Evolutionary conservation across 2,888 invertebrate genomes (phyloP).

Genomic region (Caradrina kadenii): DNA sequence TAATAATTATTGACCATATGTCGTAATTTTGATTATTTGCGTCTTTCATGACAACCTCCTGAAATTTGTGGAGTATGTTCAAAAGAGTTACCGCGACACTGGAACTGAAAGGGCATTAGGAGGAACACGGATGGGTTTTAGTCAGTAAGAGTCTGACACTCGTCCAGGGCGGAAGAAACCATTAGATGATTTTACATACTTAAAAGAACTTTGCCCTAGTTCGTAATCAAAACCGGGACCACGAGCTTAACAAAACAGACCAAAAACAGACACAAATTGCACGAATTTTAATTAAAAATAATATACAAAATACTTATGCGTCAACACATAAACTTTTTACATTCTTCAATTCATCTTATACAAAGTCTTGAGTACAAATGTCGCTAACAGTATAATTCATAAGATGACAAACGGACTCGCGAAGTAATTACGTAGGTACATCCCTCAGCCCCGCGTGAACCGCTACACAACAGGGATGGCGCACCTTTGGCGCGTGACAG

Average conservation of each 20-base stretch:
- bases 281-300: not conserved
- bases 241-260: too few relatives aligned
- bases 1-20: too few relatives aligned
- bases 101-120: too few relatives aligned
- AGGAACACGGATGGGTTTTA: too few relatives aligned
- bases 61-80: too few relatives aligned
- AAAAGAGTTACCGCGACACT: too few relatives aligned
- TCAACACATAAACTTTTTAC: not conserved
- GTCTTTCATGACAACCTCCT: too few relatives aligned
- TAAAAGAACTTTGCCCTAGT: not conserved
- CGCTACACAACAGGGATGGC: conserved; percentile 28
- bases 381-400: conserved; percentile 60
- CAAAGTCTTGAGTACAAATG: conserved; percentile 34
- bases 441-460: conserved; percentile 42
- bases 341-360: conserved; percentile 15
- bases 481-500: not conserved
- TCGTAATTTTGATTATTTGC: too few relatives aligned
- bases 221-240: not conserved
- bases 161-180: too few relatives aligned
- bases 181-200: too few relatives aligned
- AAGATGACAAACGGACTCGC: conserved; percentile 55
- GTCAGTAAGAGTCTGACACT: too few relatives aligned
- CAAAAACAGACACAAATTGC: not conserved
- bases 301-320: conserved; percentile 1
- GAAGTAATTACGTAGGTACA: conserved; percentile 54